Evolutionary conservation across 2,797 vertebrate genomes (phyloP).

Genomic region (Pantherophis vulpinus): DNA sequence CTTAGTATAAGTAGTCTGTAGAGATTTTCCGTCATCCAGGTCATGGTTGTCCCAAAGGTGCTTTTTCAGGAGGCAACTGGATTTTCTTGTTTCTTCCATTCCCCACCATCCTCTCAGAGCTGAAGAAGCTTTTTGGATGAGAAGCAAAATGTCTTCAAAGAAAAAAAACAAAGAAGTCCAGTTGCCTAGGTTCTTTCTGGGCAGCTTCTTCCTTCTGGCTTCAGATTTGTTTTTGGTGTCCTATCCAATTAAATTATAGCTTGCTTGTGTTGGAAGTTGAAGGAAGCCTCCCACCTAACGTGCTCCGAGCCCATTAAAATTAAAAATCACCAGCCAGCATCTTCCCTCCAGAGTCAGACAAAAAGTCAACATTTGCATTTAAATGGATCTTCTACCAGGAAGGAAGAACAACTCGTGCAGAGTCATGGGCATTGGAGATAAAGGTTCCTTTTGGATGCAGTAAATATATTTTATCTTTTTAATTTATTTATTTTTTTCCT

Average conservation of each 20-base stretch:
- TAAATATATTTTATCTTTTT: constrained; percentile 11
- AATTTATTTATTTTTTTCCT: background rate
- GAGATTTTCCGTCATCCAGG: too few species aligned
- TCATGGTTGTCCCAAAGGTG: too few species aligned
- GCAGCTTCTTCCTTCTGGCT: background rate
- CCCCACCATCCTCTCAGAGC: too few species aligned
- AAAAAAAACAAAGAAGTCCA: too few species aligned
- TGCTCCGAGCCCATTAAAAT: background rate
- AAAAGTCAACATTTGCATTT: constrained; percentile 45
- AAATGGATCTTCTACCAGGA: constrained; percentile 20
- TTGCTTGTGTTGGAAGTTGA: too few species aligned
- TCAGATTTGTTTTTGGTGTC: background rate
- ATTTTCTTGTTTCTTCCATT: too few species aligned
- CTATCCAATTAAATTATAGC: background rate
- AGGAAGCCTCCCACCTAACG: background rate
- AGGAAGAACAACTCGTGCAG: background rate
- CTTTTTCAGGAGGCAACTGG: too few species aligned
- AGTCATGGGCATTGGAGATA: background rate
- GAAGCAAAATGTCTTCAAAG: too few species aligned
- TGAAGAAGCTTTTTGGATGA: too few species aligned
- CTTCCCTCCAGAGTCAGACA: background rate
- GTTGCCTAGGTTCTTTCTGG: too few species aligned
- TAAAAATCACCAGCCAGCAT: background rate
- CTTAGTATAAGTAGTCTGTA: too few species aligned
- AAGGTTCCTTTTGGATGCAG: constrained; percentile 7